These are phyloP conservation scores for Gymnocypris eckloni DNA, from an alignment of 2,797 vertebrate genomes.

Conservation along the genomic window DNA sequence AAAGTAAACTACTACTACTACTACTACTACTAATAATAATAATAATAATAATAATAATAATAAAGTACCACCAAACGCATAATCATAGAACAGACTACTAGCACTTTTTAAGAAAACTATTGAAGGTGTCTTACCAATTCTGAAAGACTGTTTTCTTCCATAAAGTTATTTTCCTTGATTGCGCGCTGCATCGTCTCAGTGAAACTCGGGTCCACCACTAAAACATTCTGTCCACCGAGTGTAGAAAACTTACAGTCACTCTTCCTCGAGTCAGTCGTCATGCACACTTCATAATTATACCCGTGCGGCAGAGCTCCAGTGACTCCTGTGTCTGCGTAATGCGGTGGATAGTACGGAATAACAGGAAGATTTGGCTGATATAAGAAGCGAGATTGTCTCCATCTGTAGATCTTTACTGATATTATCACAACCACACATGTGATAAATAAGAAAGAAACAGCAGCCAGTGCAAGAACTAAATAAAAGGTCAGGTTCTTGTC, in stretches of 20 bases:
- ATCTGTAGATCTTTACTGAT: constrained; percentile 60
- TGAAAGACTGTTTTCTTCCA: no score
- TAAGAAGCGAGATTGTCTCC: constrained; percentile 55
- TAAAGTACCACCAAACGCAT: no score
- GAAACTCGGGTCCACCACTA: constrained; percentile 50
- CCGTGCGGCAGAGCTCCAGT: constrained; percentile 56
- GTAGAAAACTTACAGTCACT: constrained; percentile 55
- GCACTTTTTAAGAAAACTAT: no score
- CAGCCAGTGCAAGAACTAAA: constrained; percentile 53
- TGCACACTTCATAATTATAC: constrained; percentile 59
- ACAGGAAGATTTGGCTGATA: constrained; percentile 59
- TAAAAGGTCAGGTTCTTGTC: constrained; percentile 52
- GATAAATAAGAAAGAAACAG: constrained; percentile 60
- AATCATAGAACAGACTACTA: no score
- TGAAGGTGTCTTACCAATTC: constrained; percentile 3
- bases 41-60: no score
- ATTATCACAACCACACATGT: constrained; percentile 54
- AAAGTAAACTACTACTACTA: no score
- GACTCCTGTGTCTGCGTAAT: constrained; percentile 57
- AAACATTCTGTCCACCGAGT: constrained; percentile 52
- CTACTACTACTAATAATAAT: no score
- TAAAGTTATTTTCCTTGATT: constrained; percentile 23
- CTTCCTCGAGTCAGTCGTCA: constrained; percentile 57
- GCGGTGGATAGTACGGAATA: constrained; percentile 61
- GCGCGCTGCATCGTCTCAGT: constrained; percentile 43